These are phyloP conservation scores for Diplodus sargus DNA, from an alignment of 2,797 vertebrate species.

Conservation along the genomic window DNA sequence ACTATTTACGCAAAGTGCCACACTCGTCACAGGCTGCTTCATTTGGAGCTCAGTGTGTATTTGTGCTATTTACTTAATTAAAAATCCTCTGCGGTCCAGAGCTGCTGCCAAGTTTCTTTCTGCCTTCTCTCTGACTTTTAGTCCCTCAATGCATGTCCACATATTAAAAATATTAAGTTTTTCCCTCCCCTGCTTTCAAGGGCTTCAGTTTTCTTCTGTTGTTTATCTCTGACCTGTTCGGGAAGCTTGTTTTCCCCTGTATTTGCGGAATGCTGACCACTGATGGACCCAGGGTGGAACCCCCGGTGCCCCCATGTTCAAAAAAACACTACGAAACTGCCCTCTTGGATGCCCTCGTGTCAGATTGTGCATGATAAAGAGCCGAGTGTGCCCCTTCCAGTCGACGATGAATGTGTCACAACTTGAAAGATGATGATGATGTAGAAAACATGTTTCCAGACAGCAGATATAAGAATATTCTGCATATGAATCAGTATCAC, in stretches of 20 bases:
- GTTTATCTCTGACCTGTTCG: neutral
- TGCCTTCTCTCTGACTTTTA: neutral
- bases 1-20: neutral
- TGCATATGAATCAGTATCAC: neutral
- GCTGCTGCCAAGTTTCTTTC: slow-evolving; percentile 7
- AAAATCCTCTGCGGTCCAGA: neutral
- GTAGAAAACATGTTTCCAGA: neutral
- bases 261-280: slow-evolving; percentile 2
- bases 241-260: neutral
- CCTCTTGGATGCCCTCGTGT: no score
- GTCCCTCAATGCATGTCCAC: slow-evolving; percentile 1
- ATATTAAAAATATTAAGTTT: slow-evolving; percentile 16
- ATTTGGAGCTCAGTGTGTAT: neutral
- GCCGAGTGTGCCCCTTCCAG: no score
- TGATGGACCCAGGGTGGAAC: no score
- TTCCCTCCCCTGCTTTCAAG: neutral
- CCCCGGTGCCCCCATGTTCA: no score
- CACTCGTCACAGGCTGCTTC: neutral
- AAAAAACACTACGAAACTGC: no score
- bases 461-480: neutral
- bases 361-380: no score
- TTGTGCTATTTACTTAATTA: slow-evolving; percentile 10
- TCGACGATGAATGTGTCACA: no score
- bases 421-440: neutral
- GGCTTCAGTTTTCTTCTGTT: neutral